phyloP scores from a whole-genome alignment of 2,113 vertebrate genomes.

The Megaceryle torquata region DNA sequence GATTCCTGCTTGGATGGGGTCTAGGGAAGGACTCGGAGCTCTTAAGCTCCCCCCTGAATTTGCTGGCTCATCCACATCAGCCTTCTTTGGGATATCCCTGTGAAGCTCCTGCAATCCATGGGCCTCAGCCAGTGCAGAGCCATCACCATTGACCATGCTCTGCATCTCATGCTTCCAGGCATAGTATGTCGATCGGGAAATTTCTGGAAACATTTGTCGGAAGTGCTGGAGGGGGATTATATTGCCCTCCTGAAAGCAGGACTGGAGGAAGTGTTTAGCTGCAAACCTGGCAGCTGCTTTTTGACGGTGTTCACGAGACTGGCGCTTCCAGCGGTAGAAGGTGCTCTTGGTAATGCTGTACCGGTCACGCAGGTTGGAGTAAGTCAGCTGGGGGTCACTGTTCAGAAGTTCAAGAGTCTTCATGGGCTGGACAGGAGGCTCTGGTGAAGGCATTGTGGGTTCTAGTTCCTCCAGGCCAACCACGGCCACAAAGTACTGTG shows the following conservation, averaged over 20 bases:
- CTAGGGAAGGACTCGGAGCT: background rate
- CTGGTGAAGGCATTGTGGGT: conserved; percentile 27
- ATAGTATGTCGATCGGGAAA: conserved; percentile 93
- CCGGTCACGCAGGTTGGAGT: conserved; percentile 83
- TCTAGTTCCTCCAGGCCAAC: conserved; percentile 80
- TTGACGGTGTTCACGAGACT: conserved; percentile 87
- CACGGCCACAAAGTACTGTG: conserved; percentile 87
- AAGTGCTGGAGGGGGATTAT: conserved; percentile 89
- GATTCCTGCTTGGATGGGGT: conserved; percentile 46
- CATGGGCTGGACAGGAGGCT: conserved; percentile 56
- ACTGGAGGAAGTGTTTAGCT: conserved; percentile 92
- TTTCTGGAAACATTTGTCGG: conserved; percentile 89
- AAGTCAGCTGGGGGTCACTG: conserved; percentile 80
- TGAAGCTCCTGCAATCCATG: conserved; percentile 10
- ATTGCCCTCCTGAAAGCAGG: conserved; percentile 85
- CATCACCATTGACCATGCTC: conserved; percentile 65
- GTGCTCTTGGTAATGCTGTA: conserved; percentile 92
- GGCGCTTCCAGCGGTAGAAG: conserved; percentile 93
- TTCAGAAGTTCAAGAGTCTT: conserved; percentile 78
- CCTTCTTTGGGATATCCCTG: conserved; percentile 1
- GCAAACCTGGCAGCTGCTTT: conserved; percentile 88
- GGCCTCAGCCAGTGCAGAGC: conserved; percentile 18
- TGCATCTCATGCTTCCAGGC: conserved; percentile 95
- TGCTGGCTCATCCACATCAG: background rate
- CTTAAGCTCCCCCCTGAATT: background rate